These are phyloP conservation scores for Ceratosolen fusciceps DNA, from an alignment of 1,140 invertebrate genomes.

Conservation along the genomic window DNA sequence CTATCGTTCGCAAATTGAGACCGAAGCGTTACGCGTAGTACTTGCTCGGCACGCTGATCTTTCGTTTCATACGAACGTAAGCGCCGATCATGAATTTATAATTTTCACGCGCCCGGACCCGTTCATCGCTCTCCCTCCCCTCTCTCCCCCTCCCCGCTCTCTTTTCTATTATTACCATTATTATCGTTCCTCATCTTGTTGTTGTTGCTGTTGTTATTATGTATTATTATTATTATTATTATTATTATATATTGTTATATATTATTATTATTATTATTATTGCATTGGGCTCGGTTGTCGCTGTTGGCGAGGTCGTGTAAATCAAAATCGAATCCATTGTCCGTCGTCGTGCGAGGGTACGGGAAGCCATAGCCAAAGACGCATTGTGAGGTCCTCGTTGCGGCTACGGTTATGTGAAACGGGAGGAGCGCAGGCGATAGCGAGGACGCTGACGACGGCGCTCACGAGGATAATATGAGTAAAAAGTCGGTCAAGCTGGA, in stretches of 20 bases:
- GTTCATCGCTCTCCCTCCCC: constrained; percentile 52
- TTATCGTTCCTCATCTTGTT: too few relatives aligned
- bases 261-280: too few relatives aligned
- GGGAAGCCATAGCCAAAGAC: constrained; percentile 36
- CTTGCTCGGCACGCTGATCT: neutral
- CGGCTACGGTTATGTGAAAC: constrained; percentile 32
- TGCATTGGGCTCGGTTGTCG: constrained; percentile 57
- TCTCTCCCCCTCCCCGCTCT: too few relatives aligned
- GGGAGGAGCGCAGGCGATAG: constrained; percentile 32
- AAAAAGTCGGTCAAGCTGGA: constrained; percentile 70
- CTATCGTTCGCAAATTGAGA: neutral
- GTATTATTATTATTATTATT: too few relatives aligned
- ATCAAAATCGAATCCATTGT: constrained; percentile 71
- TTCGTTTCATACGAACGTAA: neutral
- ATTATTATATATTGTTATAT: too few relatives aligned
- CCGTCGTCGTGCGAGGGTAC: constrained; percentile 42
- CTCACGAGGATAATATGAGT: too few relatives aligned
- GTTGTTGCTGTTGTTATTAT: too few relatives aligned
- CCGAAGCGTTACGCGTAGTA: neutral
- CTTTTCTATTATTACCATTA: too few relatives aligned
- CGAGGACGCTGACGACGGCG: constrained; percentile 33
- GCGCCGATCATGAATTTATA: constrained; percentile 70
- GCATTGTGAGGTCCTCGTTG: neutral
- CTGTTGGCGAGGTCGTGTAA: constrained; percentile 70
- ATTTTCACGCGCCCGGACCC: constrained; percentile 65